Percentiles rank a stretch among this genome's conserved stretches.
These are phyloP conservation scores for Leucoraja ocellata DNA, from an alignment of 2,797 vertebrate genomes.

Conservation along the genomic window DNA sequence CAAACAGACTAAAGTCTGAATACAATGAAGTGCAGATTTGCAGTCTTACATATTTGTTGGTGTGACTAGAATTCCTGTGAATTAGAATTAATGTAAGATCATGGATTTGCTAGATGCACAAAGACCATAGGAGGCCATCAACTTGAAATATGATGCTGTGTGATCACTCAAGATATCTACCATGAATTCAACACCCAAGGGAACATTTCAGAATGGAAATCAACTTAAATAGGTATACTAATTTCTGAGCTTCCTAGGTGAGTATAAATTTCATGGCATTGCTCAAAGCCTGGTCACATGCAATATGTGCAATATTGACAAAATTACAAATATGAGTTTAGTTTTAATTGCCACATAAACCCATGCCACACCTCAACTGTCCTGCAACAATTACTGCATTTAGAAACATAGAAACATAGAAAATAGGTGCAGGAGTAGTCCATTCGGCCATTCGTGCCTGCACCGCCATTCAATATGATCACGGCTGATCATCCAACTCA, in stretches of 20 bases:
- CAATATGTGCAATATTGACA: neutral
- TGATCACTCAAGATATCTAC: too few relatives aligned
- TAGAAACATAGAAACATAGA: too few relatives aligned
- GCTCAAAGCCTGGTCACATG: neutral
- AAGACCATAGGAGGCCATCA: too few relatives aligned
- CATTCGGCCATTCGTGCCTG: too few relatives aligned
- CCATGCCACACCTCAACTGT: neutral
- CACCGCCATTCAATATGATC: too few relatives aligned
- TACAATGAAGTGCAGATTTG: neutral
- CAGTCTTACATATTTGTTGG: neutral
- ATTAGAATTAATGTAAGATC: neutral
- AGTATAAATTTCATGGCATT: neutral
- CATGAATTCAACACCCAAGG: too few relatives aligned
- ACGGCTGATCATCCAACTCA: too few relatives aligned
- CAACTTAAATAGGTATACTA: neutral
- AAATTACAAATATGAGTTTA: neutral
- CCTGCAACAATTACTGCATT: neutral
- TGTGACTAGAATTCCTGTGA: neutral
- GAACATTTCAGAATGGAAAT: too few relatives aligned
- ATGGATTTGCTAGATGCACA: neutral
- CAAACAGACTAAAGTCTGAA: too few relatives aligned
- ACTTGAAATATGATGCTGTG: too few relatives aligned
- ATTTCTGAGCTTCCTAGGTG: neutral
- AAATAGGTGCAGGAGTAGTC: too few relatives aligned
- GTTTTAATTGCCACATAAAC: neutral